Percentiles rank a stretch among this genome's conserved stretches.
These are phyloP conservation scores for Cepaea nemoralis DNA, from an alignment of 1,140 invertebrate genomes.

Conservation along the genomic window DNA sequence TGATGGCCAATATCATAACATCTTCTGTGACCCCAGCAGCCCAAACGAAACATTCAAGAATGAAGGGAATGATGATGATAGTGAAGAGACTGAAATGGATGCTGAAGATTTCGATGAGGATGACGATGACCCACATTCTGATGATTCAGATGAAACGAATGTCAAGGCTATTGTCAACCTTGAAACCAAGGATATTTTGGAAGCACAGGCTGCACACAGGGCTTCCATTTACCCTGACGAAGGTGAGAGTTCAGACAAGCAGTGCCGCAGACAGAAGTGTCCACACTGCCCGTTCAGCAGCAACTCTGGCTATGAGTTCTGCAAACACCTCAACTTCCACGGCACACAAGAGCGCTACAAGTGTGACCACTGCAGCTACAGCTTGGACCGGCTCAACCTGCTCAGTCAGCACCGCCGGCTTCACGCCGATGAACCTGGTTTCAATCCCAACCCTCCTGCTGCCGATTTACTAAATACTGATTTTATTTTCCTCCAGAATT, in stretches of 20 bases:
- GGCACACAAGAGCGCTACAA: slow-evolving; percentile 51
- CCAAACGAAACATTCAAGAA: not conserved
- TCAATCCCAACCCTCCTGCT: slow-evolving; percentile 45
- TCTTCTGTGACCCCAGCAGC: slow-evolving; percentile 52
- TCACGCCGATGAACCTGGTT: slow-evolving; percentile 51
- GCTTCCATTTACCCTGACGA: not conserved
- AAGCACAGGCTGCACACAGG: slow-evolving; percentile 38
- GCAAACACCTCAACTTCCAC: slow-evolving; percentile 56
- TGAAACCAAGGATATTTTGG: slow-evolving; percentile 24
- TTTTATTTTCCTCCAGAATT: slow-evolving; percentile 17
- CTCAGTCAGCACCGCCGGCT: slow-evolving; percentile 54
- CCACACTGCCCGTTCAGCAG: slow-evolving; percentile 57
- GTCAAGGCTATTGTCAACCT: slow-evolving; percentile 27
- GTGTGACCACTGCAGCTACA: slow-evolving; percentile 61
- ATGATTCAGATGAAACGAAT: slow-evolving; percentile 28
- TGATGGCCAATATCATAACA: slow-evolving; percentile 48
- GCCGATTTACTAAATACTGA: slow-evolving; percentile 46
- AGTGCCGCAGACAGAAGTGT: slow-evolving; percentile 52
- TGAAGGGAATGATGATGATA: slow-evolving; percentile 34
- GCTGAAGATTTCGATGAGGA: slow-evolving; percentile 2
- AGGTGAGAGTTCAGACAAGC: slow-evolving; percentile 43
- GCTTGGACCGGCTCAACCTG: slow-evolving; percentile 52
- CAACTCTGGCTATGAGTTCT: slow-evolving; percentile 51
- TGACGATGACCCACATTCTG: slow-evolving; percentile 15
- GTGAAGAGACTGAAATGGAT: slow-evolving; percentile 44